Evolutionary conservation across 2,888 invertebrate species (phyloP).

Genomic region (Hyles lineata): DNA sequence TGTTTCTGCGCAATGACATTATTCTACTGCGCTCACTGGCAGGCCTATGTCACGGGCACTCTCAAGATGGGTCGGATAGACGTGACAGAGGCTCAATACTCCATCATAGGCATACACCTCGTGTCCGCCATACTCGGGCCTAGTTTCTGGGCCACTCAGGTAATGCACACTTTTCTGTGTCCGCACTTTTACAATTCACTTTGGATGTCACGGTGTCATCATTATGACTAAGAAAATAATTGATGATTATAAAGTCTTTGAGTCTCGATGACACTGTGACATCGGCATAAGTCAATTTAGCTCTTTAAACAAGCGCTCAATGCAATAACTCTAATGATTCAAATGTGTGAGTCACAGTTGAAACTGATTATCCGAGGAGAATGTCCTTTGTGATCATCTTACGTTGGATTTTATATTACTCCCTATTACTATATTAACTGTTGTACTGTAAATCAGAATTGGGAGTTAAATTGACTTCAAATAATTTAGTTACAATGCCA

Average conservation of each 20-base stretch:
- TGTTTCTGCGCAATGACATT: conserved; percentile 97
- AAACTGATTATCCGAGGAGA: not conserved
- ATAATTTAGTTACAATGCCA: not conserved
- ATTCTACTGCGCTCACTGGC: conserved; percentile 99
- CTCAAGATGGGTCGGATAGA: conserved; percentile 96
- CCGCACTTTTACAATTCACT: too few species aligned
- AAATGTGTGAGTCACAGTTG: conserved; percentile 7
- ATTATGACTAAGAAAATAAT: not conserved
- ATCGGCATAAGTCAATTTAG: not conserved
- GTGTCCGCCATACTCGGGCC: conserved; percentile 95
- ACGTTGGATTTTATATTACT: not conserved
- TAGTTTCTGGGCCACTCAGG: conserved; percentile 90
- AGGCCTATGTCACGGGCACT: conserved; percentile 98
- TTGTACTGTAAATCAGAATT: not conserved
- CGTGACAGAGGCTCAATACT: conserved; percentile 99
- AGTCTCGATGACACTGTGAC: conserved; percentile 6
- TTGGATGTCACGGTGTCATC: not conserved
- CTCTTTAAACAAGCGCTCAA: not conserved
- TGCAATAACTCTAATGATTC: not conserved
- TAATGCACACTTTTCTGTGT: conserved; percentile 61
- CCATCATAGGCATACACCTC: conserved; percentile 94
- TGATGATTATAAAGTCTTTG: not conserved
- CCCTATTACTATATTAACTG: not conserved
- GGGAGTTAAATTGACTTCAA: conserved; percentile 9
- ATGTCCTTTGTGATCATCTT: not conserved